These are phyloP conservation scores for Coleophora deauratella DNA, from an alignment of 2,888 invertebrate species.

Conservation along the genomic window DNA sequence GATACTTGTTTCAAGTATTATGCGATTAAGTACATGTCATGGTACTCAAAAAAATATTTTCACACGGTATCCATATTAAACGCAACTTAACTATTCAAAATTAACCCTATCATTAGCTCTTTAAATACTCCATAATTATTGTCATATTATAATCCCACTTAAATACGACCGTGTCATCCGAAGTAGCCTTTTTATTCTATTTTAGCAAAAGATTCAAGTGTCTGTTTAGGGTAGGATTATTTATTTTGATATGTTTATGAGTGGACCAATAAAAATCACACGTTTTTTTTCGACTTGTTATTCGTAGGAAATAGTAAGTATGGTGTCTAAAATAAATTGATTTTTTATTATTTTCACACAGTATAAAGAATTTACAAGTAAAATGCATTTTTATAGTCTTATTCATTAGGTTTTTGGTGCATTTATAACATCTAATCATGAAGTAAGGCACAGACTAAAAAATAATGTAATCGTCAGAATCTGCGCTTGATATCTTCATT, in stretches of 20 bases:
- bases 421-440: no score
- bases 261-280: conserved; percentile 11
- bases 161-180: conserved; percentile 45
- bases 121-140: conserved; percentile 40
- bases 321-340: no score
- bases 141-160: conserved; percentile 46
- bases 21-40: no score
- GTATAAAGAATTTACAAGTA: no score
- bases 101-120: conserved; percentile 34
- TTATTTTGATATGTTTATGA: not conserved
- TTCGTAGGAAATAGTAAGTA: no score
- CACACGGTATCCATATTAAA: conserved; percentile 1
- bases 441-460: no score
- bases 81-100: conserved; percentile 13
- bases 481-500: no score
- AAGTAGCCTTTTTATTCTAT: conserved; percentile 9
- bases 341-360: no score
- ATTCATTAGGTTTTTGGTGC: no score
- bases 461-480: no score
- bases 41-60: conserved; percentile 17
- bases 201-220: conserved; percentile 25
- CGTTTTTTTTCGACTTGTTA: not conserved
- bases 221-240: conserved; percentile 30
- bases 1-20: no score
- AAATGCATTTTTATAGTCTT: no score